Base-by-base conservation (phyloP, 2,888 invertebrate genomes). In the Meliscaeva auricollis region DNA sequence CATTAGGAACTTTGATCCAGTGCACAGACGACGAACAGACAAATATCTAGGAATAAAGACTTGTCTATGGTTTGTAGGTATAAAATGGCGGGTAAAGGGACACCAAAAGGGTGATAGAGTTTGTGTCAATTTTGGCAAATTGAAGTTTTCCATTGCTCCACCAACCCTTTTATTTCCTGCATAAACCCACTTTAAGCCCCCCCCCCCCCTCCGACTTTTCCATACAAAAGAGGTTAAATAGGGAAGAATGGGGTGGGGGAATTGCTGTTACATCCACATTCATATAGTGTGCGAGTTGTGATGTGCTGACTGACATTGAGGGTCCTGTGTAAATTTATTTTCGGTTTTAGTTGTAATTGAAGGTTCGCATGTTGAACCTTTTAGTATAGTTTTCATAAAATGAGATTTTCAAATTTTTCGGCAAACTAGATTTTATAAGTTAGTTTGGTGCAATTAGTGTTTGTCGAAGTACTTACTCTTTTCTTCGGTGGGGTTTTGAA, bases 1-100 rank as follows among this genome's bases (percentile, higher is more conserved):
- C 77, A 77, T 82, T 82, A 82, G 82, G 82, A 82, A 82, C 77
- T 82, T 82, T 82, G 82, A 76, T 82, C 77, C 82, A 73, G 46
- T 73, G 58, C 66, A 41, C 50, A 58, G 66, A 50, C 50, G 35
- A 32, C 46, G 80, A 66, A 69, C 30, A 48, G 50, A 48, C 52
- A 70, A 79, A 69, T 50, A 38, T 52, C 17, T 41, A 46, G 26
- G 17, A 56, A 62, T 54, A 44, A 32, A 46, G 48, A 58, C 58
- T 44, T 44, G 17, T 30, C 52, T 66, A 9, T 68, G 46, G 46
- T 9, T 7, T 8, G 17, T 7, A n/a, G n/a, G n/a, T n/a, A n/a
- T n/a, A n/a, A n/a, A n/a, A n/a, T 17, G 30, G 9, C 0, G 30
- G 1, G 30, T 9, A 11, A 2, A 5, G 4, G 32, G 35, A 11